Conservation (phyloP, 2,113 vertebrate genomes). For the Bujurquina vittata region DNA sequence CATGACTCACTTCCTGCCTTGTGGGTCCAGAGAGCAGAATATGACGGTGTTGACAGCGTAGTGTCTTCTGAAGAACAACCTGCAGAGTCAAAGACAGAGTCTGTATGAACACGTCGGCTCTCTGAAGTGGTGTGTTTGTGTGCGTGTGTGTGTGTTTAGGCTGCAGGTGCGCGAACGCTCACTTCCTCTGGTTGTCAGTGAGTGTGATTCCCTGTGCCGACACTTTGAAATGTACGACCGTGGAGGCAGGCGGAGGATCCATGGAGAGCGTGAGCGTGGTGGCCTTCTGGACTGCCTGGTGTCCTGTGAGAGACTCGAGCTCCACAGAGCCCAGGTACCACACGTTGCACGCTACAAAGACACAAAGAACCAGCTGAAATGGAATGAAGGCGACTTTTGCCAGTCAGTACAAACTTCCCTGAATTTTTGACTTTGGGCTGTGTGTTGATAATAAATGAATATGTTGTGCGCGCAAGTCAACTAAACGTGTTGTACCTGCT, state of each 20-base stretch:
- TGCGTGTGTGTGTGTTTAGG: not conserved
- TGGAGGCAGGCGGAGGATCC: slow-evolving; percentile 85
- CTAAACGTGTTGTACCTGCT: slow-evolving; percentile 82
- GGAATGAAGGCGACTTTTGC: not conserved
- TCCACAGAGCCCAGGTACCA: slow-evolving; percentile 95
- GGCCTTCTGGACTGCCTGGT: slow-evolving; percentile 92
- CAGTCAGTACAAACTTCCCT: too few relatives aligned
- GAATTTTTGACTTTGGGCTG: too few relatives aligned
- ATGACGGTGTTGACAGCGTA: slow-evolving; percentile 91
- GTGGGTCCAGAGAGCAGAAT: slow-evolving; percentile 94
- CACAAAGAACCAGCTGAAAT: not conserved
- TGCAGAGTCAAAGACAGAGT: slow-evolving; percentile 52
- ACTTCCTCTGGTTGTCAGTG: slow-evolving; percentile 98
- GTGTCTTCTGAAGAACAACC: slow-evolving; percentile 93
- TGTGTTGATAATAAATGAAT: not conserved
- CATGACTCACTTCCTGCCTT: slow-evolving; percentile 89
- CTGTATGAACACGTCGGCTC: not conserved
- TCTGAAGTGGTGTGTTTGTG: not conserved
- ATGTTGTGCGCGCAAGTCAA: not conserved
- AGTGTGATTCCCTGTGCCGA: slow-evolving; percentile 94
- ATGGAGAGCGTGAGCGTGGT: slow-evolving; percentile 82
- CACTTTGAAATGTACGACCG: slow-evolving; percentile 95
- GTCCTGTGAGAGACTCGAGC: slow-evolving; percentile 94
- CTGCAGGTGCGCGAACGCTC: slow-evolving; percentile 60
- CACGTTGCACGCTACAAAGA: slow-evolving; percentile 88